Conservation (phyloP, 2,797 vertebrate species). For the Megaceryle alcyon region DNA sequence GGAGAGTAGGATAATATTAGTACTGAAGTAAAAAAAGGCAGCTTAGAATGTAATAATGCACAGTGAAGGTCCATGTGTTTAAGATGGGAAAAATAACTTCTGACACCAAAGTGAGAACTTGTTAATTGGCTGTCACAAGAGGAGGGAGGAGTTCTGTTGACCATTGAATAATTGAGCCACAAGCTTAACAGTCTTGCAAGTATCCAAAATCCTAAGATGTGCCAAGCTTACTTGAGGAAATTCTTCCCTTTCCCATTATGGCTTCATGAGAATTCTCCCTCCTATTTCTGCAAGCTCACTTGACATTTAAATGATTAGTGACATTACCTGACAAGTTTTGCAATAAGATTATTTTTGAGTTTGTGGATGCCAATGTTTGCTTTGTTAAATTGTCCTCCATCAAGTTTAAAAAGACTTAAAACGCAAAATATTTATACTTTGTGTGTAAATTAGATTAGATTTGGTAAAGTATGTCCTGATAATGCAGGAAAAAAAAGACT, state of each 20-base stretch:
- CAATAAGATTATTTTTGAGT: not conserved
- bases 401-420: too few species aligned
- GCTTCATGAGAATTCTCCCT: not conserved
- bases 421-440: not conserved
- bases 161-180: not conserved
- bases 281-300: not conserved
- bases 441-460: not conserved
- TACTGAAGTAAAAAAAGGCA: not conserved
- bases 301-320: not conserved
- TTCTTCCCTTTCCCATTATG: not conserved
- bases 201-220: not conserved
- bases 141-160: not conserved
- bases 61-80: not conserved
- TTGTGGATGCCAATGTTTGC: not conserved
- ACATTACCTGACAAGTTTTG: not conserved
- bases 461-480: not conserved
- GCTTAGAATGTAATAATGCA: not conserved
- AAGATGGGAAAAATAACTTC: not conserved
- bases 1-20: not conserved
- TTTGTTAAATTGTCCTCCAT: not conserved
- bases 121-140: not conserved
- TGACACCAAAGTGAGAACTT: not conserved
- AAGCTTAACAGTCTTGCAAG: not conserved
- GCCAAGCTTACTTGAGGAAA: not conserved
- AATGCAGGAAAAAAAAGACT: not conserved